Evolutionary conservation across 2,113 vertebrate genomes (phyloP).

Genomic region (Charadrius vociferus): DNA sequence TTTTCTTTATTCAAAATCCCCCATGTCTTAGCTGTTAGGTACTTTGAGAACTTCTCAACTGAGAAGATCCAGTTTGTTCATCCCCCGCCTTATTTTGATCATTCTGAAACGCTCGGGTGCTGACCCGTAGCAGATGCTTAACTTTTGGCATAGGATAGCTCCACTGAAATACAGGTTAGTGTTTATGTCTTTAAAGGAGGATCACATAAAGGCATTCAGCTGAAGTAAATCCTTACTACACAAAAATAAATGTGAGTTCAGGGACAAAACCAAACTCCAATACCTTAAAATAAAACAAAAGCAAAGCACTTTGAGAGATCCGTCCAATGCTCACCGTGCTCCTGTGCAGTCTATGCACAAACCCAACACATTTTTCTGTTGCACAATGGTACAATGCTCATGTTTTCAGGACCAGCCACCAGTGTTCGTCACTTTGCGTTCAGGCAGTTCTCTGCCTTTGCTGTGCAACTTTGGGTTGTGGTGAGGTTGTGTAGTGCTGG

Average conservation of each 20-base stretch:
- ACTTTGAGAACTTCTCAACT: neutral
- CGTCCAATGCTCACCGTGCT: accelerated
- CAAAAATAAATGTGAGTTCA: neutral
- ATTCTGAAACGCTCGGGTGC: neutral
- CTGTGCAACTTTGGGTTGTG: neutral
- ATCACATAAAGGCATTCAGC: neutral
- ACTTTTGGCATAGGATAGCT: neutral
- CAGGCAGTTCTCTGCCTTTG: neutral
- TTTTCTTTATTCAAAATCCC: neutral
- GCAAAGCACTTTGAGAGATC: neutral
- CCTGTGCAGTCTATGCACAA: accelerated
- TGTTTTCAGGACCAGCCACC: neutral
- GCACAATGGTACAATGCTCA: accelerated
- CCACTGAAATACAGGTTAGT: neutral
- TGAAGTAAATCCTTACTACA: neutral
- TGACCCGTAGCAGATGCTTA: neutral
- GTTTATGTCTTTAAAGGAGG: neutral
- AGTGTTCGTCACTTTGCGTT: accelerated
- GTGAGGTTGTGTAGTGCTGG: neutral
- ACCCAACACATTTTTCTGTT: accelerated
- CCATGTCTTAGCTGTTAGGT: neutral
- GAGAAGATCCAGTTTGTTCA: neutral
- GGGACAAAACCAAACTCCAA: neutral
- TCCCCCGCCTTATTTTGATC: neutral
- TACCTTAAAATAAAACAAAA: neutral